A percentile compares a stretch with the other conserved stretches of the same genome.
Conservation (phyloP, 2,888 invertebrate genomes). For the Drosophila macrospina region DNA sequence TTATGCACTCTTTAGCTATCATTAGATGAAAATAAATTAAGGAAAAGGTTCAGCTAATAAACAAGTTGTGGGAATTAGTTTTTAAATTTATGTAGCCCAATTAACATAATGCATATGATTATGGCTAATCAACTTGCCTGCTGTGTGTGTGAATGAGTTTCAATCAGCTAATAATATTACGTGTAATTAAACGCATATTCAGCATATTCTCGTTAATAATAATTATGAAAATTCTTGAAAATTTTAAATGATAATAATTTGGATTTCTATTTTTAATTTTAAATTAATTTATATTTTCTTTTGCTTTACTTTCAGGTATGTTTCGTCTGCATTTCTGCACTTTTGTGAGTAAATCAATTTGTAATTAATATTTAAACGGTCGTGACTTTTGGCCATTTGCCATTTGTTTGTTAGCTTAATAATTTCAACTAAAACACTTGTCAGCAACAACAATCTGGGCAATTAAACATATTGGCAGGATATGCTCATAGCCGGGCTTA, state of each 20-base stretch:
- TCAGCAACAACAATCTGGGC: conserved; percentile 48
- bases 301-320: conserved; percentile 22
- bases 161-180: not conserved
- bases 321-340: not conserved
- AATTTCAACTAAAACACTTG: conserved; percentile 14
- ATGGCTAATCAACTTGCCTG: conserved; percentile 21
- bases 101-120: conserved; percentile 38
- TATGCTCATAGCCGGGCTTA: conserved; percentile 19
- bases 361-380: not conserved
- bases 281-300: conserved; percentile 7
- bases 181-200: not conserved
- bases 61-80: conserved; percentile 18
- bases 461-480: conserved; percentile 47
- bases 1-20: conserved; percentile 18
- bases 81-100: conserved; percentile 7
- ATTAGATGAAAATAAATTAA: conserved; percentile 27
- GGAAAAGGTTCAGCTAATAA: conserved; percentile 18
- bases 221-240: not conserved
- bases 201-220: no score
- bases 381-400: not conserved
- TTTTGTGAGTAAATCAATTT: not conserved
- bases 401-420: not conserved
- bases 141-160: not conserved
- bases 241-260: not conserved
- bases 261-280: not conserved